Evolutionary conservation across 2,888 invertebrate genomes (phyloP).

Genomic region (Drosophila meridionalis): DNA sequence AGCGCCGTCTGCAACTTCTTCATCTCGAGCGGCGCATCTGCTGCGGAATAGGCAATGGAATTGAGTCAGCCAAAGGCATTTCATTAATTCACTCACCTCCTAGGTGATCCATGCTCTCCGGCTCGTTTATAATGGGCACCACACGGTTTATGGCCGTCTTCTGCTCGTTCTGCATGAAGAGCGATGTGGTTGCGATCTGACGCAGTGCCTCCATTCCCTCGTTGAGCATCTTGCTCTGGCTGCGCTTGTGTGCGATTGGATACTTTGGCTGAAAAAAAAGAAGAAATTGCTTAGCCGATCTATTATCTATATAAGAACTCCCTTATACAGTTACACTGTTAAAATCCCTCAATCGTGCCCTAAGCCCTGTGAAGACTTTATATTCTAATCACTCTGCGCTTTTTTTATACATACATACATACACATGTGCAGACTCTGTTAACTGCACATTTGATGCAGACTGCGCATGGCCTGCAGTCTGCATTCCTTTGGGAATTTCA

Average conservation of each 20-base stretch:
- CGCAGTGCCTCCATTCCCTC: constrained; percentile 85
- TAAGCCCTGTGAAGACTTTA: no score
- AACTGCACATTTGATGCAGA: no score
- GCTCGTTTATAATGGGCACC: constrained; percentile 85
- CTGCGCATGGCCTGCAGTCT: no score
- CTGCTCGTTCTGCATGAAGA: constrained; percentile 86
- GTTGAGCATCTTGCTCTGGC: constrained; percentile 84
- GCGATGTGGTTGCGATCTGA: constrained; percentile 85
- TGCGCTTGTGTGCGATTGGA: constrained; percentile 83
- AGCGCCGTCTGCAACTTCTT: constrained; percentile 81
- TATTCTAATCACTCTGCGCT: no score
- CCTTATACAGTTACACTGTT: no score
- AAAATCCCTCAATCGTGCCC: no score
- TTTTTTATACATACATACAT: no score
- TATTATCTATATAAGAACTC: no score
- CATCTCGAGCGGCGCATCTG: constrained; percentile 83
- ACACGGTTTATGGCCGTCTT: constrained; percentile 83
- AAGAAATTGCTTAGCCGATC: neutral
- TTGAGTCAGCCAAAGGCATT: neutral
- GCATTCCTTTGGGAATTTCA: no score
- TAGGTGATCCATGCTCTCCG: constrained; percentile 72
- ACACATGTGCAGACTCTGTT: no score
- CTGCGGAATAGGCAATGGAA: neutral
- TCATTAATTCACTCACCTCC: constrained; percentile 39
- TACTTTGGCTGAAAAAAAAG: constrained; percentile 69